Conservation (phyloP, 2,888 invertebrate genomes). For the Drosophila subsilvestris region DNA sequence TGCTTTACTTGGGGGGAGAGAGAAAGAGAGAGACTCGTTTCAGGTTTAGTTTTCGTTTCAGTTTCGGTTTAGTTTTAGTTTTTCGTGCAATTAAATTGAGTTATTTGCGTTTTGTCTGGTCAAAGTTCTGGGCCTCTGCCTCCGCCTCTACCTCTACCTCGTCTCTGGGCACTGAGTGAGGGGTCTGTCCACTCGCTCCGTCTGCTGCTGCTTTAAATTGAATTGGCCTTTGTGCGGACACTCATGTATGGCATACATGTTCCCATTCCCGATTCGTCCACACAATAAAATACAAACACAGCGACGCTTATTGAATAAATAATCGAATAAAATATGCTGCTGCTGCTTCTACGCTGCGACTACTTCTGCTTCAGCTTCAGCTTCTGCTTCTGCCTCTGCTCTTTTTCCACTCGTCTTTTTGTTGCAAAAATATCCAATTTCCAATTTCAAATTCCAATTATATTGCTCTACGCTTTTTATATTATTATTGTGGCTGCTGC, state of each 20-base stretch:
- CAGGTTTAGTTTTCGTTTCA: slow-evolving; percentile 39
- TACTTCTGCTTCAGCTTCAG: slow-evolving; percentile 42
- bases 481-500: slow-evolving; percentile 59
- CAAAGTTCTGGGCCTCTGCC: slow-evolving; percentile 52
- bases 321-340: slow-evolving; percentile 67
- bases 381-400: slow-evolving; percentile 40
- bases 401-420: slow-evolving; percentile 24
- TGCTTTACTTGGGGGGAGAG: slow-evolving; percentile 44
- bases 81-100: slow-evolving; percentile 67
- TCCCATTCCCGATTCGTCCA: slow-evolving; percentile 49
- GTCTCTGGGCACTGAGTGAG: slow-evolving; percentile 3
- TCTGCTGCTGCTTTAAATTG: slow-evolving; percentile 62
- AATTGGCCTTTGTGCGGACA: slow-evolving; percentile 70
- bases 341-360: slow-evolving; percentile 44
- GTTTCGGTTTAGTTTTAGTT: slow-evolving; percentile 53
- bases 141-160: slow-evolving; percentile 15
- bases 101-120: slow-evolving; percentile 63
- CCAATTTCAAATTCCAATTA: slow-evolving; percentile 78
- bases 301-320: slow-evolving; percentile 76
- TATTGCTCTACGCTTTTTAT: slow-evolving; percentile 73
- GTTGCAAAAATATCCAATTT: slow-evolving; percentile 74
- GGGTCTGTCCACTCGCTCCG: slow-evolving; percentile 19
- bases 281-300: slow-evolving; percentile 73
- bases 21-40: slow-evolving; percentile 15
- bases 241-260: slow-evolving; percentile 64